Evolutionary conservation across 2,888 invertebrate species (phyloP), one percentile per base, ranked within the genome.

Genomic region (Shargacucullia verbasci): DNA sequence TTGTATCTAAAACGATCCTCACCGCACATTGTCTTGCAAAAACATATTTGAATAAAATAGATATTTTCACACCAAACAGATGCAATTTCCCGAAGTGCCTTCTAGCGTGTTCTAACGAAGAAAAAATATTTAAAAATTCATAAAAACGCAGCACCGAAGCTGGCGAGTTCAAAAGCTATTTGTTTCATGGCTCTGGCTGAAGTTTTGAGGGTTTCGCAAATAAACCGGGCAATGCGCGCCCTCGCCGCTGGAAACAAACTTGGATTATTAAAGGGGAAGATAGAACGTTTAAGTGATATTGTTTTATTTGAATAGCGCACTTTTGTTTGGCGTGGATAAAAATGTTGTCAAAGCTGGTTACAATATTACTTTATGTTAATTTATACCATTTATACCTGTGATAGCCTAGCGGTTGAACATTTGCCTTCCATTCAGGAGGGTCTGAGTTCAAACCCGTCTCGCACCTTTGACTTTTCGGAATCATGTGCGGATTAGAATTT

Each of bases 151-250:
- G 59, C 59, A 61, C 72, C 54, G 47, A 37, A 44, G 44, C 63
- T 4, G 38, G 66, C 53, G 61, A 78, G 76, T 79, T 79, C 65
- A 59, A 76, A 80, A 81, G 74, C 72, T 72, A 78, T 81, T 77
- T 78, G 76, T 79, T 80, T 75, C 76, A 80, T 72, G 71, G 69
- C 55, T 72, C 59, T 57, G 54, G 65, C 71, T 62, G 61, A 80
- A 84, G 76, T 85, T 84, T 82, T 66, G 79, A 84, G 82, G 75
- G 81, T 70, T 81, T 66, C 66, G 76, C 80, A 85, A 85, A 85
- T 82, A 83, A 78, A 79, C 77, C 64, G 76, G 71, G 68, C 74
- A 79, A 62, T 79, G 78, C 70, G 65, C 72, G 68, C 74, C 66
- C 61, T 70, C 69, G 63, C 62, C 67, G 65, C 59, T 70, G 53